Base-by-base conservation (phyloP, 2,888 invertebrate species). In the Mythimna pallens region DNA sequence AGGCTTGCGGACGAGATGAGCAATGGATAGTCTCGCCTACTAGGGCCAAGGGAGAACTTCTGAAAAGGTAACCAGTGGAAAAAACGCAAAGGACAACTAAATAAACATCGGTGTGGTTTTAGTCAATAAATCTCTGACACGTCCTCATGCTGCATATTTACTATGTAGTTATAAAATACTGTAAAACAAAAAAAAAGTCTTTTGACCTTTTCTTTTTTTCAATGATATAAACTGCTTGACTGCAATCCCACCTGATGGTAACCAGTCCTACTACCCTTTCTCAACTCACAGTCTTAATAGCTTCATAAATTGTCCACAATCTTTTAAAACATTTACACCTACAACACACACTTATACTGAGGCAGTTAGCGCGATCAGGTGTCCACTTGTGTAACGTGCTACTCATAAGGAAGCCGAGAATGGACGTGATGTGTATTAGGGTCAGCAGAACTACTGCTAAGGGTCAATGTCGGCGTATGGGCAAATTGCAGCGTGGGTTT, bases 331-430 rank as follows among this genome's bases (percentile, higher is more conserved):
- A 14, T 14, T 47, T 47, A 36, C 55, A 14, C 55, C 40, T 43
- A 25, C n/a, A 52, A 64, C 12, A 54, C 5, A 59, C 22, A 59
- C 22, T 14, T 4, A 12, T 3, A 59, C 3, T 25, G 55, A 8
- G 59, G 30, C n/a, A 58, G 54, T 52, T 81, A 30, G 55, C 40
- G 36, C 59, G 61, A 61, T 81, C 76, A 70, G 58, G 78, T 77
- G 78, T 70, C 7, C 5, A n/a, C 58, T 78, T 78, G 62, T 58
- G 78, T 65, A 82, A 78, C 17, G 0, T 12, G 3, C 30, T 34
- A 63, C 73, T 64, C 64, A 84, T 84, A 84, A 86, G 84, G 86
- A 86, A 84, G 72, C 36, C 55, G 10, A 22, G 14, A n/a, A 52
- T 55, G 50, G 43, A 74, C 78, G 81, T 84, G 84, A 73, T 62